These are phyloP conservation scores for Elymnias hypermnestra DNA, from an alignment of 1,140 invertebrate species.

Conservation along the genomic window DNA sequence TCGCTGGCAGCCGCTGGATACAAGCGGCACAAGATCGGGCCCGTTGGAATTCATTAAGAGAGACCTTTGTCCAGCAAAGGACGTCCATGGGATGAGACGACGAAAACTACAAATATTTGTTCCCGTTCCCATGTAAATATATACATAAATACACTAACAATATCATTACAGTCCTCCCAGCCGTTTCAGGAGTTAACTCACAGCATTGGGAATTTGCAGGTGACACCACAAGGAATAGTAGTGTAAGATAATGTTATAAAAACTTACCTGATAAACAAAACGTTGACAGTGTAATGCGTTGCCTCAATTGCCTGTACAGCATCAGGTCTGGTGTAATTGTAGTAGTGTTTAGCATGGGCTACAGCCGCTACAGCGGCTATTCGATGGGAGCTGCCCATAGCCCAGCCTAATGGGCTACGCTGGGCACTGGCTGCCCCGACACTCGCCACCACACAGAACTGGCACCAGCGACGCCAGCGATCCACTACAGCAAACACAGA, in stretches of 20 bases:
- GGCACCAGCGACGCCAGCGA: conserved; percentile 47
- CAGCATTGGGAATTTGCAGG: too few relatives aligned
- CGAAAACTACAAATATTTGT: too few relatives aligned
- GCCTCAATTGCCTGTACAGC: conserved; percentile 36
- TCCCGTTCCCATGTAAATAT: too few relatives aligned
- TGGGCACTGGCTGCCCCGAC: conserved; percentile 46
- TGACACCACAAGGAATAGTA: too few relatives aligned
- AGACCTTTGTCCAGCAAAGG: too few relatives aligned
- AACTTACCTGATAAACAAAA: conserved; percentile 67
- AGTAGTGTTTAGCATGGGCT: conserved; percentile 53
- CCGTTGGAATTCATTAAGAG: too few relatives aligned
- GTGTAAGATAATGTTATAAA: background rate
- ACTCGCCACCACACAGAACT: conserved; percentile 51
- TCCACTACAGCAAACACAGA: conserved; percentile 52
- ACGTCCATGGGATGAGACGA: too few relatives aligned
- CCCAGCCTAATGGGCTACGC: conserved; percentile 68
- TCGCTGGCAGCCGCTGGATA: too few relatives aligned
- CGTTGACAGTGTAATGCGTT: conserved; percentile 54
- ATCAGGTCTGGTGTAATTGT: conserved; percentile 53
- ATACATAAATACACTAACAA: too few relatives aligned
- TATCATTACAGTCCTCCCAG: too few relatives aligned
- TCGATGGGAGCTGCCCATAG: conserved; percentile 66
- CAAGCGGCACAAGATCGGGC: too few relatives aligned
- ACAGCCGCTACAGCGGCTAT: conserved; percentile 62
- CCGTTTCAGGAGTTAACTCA: too few relatives aligned